Conservation (phyloP, 30 jellyfish, hydroid and myxozoan species). For the Euphysa ruthae region DNA sequence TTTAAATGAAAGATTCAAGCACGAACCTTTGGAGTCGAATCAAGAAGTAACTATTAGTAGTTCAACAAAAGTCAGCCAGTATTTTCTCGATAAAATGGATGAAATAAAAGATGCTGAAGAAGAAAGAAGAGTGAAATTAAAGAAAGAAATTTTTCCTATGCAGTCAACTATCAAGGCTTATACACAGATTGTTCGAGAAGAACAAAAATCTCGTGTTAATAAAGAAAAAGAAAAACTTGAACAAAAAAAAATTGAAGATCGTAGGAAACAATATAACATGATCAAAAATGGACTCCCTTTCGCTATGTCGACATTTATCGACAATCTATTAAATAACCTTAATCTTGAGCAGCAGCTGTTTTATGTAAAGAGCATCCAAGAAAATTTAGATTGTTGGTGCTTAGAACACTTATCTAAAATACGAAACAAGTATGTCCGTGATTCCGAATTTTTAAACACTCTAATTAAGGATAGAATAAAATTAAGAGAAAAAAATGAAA, state of each 20-base stretch:
- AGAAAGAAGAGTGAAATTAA: background rate
- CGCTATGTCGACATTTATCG: background rate
- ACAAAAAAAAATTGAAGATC: background rate
- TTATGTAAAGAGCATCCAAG: background rate
- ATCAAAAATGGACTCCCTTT: background rate
- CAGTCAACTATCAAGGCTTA: background rate
- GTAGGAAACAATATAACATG: background rate
- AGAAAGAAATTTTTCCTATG: background rate
- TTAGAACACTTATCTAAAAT: conserved; percentile 1
- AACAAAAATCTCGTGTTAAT: background rate
- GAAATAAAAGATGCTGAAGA: background rate
- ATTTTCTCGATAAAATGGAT: background rate
- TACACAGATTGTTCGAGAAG: background rate
- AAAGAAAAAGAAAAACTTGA: background rate
- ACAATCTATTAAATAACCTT: background rate
- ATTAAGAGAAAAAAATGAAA: too few relatives aligned
- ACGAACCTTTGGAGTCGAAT: too few relatives aligned
- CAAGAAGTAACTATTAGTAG: too few relatives aligned
- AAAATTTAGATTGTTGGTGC: background rate
- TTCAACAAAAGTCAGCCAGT: too few relatives aligned
- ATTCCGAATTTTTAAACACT: too few relatives aligned
- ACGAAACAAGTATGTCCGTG: too few relatives aligned
- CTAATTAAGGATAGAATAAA: too few relatives aligned
- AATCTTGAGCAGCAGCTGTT: background rate
- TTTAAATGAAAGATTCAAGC: too few relatives aligned